These are phyloP conservation scores for Poeciliopsis turrubarensis DNA, from an alignment of 2,113 vertebrate species.

Conservation along the genomic window DNA sequence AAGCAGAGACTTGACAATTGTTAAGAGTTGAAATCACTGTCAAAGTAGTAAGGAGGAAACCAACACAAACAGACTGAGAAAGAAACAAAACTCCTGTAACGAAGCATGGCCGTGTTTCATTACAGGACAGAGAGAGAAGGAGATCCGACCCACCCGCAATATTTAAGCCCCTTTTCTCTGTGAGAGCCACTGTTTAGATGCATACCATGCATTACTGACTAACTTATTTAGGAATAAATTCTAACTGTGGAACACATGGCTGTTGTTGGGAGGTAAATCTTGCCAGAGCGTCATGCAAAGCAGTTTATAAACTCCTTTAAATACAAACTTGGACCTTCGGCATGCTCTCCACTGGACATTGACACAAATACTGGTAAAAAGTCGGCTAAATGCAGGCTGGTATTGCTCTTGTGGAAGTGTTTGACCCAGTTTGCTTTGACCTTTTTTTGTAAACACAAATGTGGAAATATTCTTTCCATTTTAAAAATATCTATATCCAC, in stretches of 20 bases:
- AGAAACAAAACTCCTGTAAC: conserved; percentile 13
- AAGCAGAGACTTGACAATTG: background rate
- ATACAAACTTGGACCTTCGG: conserved; percentile 3
- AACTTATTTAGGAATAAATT: conserved; percentile 50
- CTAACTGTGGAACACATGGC: conserved; percentile 36
- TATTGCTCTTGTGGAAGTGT: no score
- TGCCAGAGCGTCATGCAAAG: background rate
- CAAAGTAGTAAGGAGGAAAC: background rate
- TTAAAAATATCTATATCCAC: background rate
- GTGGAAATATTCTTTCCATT: background rate
- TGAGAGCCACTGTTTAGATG: conserved; percentile 11
- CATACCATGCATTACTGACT: conserved; percentile 54
- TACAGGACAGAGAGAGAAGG: background rate
- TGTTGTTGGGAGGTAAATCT: conserved; percentile 44
- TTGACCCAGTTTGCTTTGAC: background rate
- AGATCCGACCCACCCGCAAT: conserved; percentile 15
- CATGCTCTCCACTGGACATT: no score
- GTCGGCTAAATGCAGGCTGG: no score
- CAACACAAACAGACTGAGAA: conserved; percentile 5
- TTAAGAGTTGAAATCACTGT: background rate
- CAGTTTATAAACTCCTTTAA: conserved; percentile 13
- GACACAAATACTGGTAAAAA: no score
- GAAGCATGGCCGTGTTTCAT: conserved; percentile 11
- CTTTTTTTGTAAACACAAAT: background rate
- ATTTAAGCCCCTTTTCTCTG: background rate